Evolutionary conservation across 37 sponge, comb jelly and placozoan species (phyloP).

Genomic region (Theonella swinhoei): DNA sequence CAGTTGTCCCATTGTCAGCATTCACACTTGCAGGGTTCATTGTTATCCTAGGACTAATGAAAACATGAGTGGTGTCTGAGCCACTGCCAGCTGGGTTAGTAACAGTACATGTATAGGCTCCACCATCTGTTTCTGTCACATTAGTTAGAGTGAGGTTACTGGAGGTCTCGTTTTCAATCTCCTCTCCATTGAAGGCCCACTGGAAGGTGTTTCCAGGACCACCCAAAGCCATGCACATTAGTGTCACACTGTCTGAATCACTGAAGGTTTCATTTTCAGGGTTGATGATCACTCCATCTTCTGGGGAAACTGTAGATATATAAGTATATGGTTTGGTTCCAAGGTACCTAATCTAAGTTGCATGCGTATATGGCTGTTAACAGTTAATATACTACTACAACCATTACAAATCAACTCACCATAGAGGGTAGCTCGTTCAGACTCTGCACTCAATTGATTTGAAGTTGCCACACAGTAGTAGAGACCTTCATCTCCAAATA

Average conservation of each 20-base stretch:
- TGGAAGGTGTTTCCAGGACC: constrained; percentile 37
- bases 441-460: too few species aligned
- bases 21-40: neutral
- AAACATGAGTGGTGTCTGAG: constrained; percentile 16
- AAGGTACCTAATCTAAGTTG: too few species aligned
- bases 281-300: constrained; percentile 4
- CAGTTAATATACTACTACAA: too few species aligned
- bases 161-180: neutral
- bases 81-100: constrained; percentile 60
- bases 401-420: too few species aligned
- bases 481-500: too few species aligned
- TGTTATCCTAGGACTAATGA: constrained; percentile 28
- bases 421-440: too few species aligned
- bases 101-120: constrained; percentile 55
- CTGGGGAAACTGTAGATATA: constrained; percentile 25
- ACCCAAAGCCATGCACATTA: constrained; percentile 51
- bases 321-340: too few species aligned
- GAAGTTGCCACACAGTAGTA: too few species aligned
- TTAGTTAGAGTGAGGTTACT: neutral
- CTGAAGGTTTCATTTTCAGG: constrained; percentile 18
- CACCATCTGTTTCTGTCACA: constrained; percentile 20
- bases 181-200: constrained; percentile 10
- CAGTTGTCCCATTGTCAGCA: neutral
- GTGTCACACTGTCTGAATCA: neutral
- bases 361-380: too few species aligned